Base-by-base conservation (phyloP, 2,888 invertebrate genomes). In the Pecten maximus region DNA sequence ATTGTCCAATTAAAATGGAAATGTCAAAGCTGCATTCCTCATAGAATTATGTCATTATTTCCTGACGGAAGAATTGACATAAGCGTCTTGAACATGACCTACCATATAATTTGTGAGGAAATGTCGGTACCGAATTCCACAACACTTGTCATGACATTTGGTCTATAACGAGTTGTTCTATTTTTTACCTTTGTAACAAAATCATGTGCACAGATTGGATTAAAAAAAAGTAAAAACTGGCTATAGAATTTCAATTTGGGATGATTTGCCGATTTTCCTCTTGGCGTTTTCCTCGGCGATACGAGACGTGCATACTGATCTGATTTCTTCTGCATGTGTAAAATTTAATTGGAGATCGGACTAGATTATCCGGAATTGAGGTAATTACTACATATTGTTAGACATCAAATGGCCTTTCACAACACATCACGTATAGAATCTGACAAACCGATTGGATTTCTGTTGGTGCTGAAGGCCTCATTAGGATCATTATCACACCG, bases 281-380 rank as follows among this genome's bases (percentile, higher is more conserved):
- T 35, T 10, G 74, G 74, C 74, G 28, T 74, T 74, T 74, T 74
- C 35, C 74, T 74, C 74, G 0, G 8, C 28, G 74, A 74, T 35
- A 28, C 74, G 35, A 74, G 35, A 35, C 28, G 28, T 35, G 74
- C 74, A 74, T 74, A 35, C 35, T 35, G 74, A 74, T 74, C 35
- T 74, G 74, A 35, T 74, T 74, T 10, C 74, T 28, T 35, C 74
- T 12, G 16, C 28, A 74, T 35, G 74, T 35, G 74, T 74, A 74
- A 74, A 54, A 74, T 74, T 74, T 74, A 74, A 74, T 74, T 74
- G 74, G 74, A 74, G 74, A 74, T 74, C 74, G 74, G 74, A 74
- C 35, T 1, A 74, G 74, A 74, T 74, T 74, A 74, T 74, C 74
- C 74, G 74, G 74, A 74, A 74, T 74, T 74, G 74, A 74, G 74